Base-by-base conservation (phyloP, 2,113 vertebrate species). In the Reinhardtius hippoglossoides region DNA sequence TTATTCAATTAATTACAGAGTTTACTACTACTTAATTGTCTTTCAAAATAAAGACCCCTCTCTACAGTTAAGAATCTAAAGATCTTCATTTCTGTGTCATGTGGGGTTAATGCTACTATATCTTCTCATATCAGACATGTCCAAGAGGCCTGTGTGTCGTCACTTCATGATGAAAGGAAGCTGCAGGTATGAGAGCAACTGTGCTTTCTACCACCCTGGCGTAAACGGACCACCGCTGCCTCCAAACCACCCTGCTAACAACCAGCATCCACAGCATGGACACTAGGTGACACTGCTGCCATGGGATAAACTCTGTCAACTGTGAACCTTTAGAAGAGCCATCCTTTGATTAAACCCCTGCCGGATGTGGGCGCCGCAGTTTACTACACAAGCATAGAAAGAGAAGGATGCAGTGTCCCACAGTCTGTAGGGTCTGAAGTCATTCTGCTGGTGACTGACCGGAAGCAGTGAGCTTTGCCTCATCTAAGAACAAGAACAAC, bases 81-180 rank as follows among this genome's bases (percentile, higher is more conserved):
- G 18, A 50, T 18, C 46, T 18, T 20, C 1, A 5, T 56, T 24
- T 58, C 20, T 44, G 2, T 18, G 56, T 50, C 4, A 5, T 6
- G 4, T 18, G 58, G 23, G 46, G 18, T 23, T 69, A 65, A 76
- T 13, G 1, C 55, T 42, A 8, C 27, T 62, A 16, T 74, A 8
- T 76, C 21, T 50, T 26, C 50, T 61, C 58, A 60, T 24, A 42
- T 6, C 89, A 98, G 96, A 98, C 80, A 97, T 96, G 96, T 97
- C 97, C 18, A 95, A 94, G 67, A 95, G 97, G 46, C 95, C 96
- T 0, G 94, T 97, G 23, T 98, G 97, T 86, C 96, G 97, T 9
- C 97, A 98, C 78, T 98, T 98, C 91, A 97, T 97, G 95, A 95
- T 97, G 96, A 98, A 97, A 81, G 97, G 97, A 71, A 97, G 95